Evolutionary conservation across 2,888 invertebrate genomes (phyloP), one percentile per base, ranked within the genome.

Genomic region (Cyclophora punctaria): DNA sequence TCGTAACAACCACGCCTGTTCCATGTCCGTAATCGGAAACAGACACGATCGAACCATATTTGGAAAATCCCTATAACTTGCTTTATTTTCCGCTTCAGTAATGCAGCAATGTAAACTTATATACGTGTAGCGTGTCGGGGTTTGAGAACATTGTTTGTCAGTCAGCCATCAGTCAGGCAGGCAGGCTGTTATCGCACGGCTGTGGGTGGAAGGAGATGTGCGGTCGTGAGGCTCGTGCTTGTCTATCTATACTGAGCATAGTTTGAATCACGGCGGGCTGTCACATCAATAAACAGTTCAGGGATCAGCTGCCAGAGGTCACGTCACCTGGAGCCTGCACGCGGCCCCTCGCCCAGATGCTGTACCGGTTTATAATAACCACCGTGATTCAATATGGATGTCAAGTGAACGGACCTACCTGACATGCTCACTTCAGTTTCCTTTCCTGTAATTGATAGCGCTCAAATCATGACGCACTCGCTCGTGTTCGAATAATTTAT

Each of bases 361-460:
- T 3, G 40, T 4, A 40, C 37, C 35, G 33, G 40, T 41, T 40
- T 44, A 46, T 48, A 40, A 54, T 51, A 49, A 47, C 48, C 47
- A 34, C 43, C 46, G 48, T 51, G 51, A 55, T 56, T 56, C 45
- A 56, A 53, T 50, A 53, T 48, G 49, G 45, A 52, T 47, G 49
- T 51, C 50, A 48, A 53, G 47, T 51, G 48, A 50, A 5, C 45
- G 47, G 50, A 57, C 51, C 42, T 49, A 46, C 46, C 49, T 52
- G 46, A 46, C 48, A 42, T 46, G 55, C 50, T 51, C 50, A 50
- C 46, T 55, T 50, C 48, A 55, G 53, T 55, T 58, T 55, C 55
- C 53, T 58, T 58, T 55, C 55, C 53, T 58, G 58, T 58, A 53
- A 51, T 55, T 48, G 50, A 51, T 55, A 54, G 50, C 46, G 44